A percentile compares a stretch with the other conserved stretches of the same genome.
phyloP scores from a whole-genome alignment of 2,797 vertebrate genomes.

The Chromis chromis region DNA sequence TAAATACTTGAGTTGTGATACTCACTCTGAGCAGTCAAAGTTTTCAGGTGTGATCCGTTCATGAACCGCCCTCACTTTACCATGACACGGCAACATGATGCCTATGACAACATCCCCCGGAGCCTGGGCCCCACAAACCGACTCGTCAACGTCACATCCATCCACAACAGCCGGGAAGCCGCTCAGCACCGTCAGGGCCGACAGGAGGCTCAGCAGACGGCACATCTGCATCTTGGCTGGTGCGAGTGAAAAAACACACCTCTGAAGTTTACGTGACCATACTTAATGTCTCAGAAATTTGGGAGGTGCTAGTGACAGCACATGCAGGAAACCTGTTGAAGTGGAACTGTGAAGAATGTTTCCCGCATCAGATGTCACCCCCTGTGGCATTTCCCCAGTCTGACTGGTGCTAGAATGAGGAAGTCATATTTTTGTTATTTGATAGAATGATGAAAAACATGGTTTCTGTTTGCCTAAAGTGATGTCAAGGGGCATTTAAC shows the following conservation, averaged over 20 bases:
- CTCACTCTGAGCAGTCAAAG: slow-evolving; percentile 65
- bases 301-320: slow-evolving; percentile 6
- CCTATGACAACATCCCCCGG: slow-evolving; percentile 64
- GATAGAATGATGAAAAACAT: no score
- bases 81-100: slow-evolving; percentile 61
- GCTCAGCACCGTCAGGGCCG: background rate
- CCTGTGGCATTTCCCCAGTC: background rate
- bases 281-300: background rate
- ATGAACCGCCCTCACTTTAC: slow-evolving; percentile 33
- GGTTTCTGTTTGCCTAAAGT: no score
- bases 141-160: background rate
- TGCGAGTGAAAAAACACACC: no score
- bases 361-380: background rate
- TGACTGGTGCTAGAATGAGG: background rate
- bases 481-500: no score
- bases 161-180: background rate
- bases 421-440: no score
- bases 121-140: slow-evolving; percentile 37
- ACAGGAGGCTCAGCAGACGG: background rate
- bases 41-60: slow-evolving; percentile 47
- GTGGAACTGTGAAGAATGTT: background rate
- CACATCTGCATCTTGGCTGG: slow-evolving; percentile 15
- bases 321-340: slow-evolving; percentile 26
- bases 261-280: no score
- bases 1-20: no score